Conservation (phyloP, 2,888 invertebrate genomes). For the Baccha elongata region DNA sequence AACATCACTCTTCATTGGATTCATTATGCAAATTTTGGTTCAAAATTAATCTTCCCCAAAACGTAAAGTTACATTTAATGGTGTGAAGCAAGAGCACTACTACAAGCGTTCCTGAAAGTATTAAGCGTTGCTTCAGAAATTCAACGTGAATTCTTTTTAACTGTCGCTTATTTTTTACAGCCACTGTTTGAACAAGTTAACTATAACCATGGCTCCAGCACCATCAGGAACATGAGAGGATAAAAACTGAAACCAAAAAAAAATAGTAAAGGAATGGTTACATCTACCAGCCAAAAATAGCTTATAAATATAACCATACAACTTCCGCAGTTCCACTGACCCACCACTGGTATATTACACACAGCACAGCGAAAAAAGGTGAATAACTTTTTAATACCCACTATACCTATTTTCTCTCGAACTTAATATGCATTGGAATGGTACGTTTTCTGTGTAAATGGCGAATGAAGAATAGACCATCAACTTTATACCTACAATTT, state of each 20-base stretch:
- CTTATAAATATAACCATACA: conserved; percentile 12
- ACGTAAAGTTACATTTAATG: too few species aligned
- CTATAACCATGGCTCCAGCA: conserved; percentile 25
- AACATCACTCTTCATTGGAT: too few species aligned
- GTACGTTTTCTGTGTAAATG: conserved; percentile 42
- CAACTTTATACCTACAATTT: too few species aligned
- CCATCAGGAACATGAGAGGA: not conserved
- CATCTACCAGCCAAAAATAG: conserved; percentile 42
- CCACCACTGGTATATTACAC: too few species aligned
- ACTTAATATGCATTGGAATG: conserved; percentile 35
- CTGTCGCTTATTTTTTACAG: conserved; percentile 22
- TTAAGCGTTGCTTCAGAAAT: too few species aligned
- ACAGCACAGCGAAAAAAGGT: conserved; percentile 50
- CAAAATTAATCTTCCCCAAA: too few species aligned
- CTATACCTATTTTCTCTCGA: not conserved
- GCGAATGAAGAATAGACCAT: too few species aligned
- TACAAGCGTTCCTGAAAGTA: too few species aligned
- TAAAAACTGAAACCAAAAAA: too few species aligned
- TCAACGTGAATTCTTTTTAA: too few species aligned
- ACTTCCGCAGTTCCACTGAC: conserved; percentile 8
- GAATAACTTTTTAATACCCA: conserved; percentile 56
- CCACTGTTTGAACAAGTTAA: conserved; percentile 44
- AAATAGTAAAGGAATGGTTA: conserved; percentile 37
- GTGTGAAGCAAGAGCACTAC: too few species aligned
- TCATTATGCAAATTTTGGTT: too few species aligned